Percentiles rank a stretch among this genome's conserved stretches.
phyloP scores from a whole-genome alignment of 2,888 invertebrate species.

The Habroteleia sp. region DNA sequence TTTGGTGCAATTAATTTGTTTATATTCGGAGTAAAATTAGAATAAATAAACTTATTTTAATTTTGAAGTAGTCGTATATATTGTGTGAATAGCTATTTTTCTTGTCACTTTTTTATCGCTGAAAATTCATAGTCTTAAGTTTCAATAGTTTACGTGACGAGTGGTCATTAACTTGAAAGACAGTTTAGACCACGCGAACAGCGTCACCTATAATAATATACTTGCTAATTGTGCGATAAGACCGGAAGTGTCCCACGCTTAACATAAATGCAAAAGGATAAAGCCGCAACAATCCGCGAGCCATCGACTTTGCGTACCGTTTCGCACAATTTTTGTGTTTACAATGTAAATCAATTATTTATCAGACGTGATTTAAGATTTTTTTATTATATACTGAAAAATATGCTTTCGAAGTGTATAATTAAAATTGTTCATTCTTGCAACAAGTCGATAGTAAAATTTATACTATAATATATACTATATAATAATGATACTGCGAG shows the following conservation, averaged over 20 bases:
- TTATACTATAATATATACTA: too few species aligned
- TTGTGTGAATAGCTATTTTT: not conserved
- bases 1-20: too few species aligned
- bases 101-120: conserved; percentile 1
- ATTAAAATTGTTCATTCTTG: too few species aligned
- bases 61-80: too few species aligned
- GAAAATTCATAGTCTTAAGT: conserved; percentile 50
- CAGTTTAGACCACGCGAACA: conserved; percentile 75
- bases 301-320: conserved; percentile 40
- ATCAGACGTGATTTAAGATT: conserved; percentile 1
- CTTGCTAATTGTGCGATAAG: conserved; percentile 77
- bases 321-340: conserved; percentile 27
- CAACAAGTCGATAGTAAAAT: too few species aligned
- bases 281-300: conserved; percentile 44
- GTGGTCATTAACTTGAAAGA: conserved; percentile 71
- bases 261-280: conserved; percentile 68
- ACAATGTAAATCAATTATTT: conserved; percentile 18
- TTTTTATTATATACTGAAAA: too few species aligned
- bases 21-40: too few species aligned
- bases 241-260: conserved; percentile 71
- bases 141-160: conserved; percentile 72
- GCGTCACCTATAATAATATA: conserved; percentile 78
- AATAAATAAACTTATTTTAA: too few species aligned
- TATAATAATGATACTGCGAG: too few species aligned
- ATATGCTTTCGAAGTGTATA: too few species aligned